phyloP scores from a whole-genome alignment of 2,888 invertebrate species.

The Eupelmus urozonus region DNA sequence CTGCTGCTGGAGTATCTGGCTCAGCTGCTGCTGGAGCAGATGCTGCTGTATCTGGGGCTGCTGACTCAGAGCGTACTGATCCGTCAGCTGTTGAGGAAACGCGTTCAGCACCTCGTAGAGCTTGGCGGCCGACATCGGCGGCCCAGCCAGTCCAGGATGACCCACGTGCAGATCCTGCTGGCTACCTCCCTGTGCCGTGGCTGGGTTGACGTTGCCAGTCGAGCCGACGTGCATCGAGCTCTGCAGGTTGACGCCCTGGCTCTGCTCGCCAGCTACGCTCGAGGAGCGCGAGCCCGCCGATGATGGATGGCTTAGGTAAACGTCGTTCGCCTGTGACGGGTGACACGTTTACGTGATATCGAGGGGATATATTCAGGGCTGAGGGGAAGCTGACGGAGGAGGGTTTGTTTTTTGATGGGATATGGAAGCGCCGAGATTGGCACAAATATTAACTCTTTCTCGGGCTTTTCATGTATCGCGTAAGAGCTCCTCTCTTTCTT shows the following conservation, averaged over 20 bases:
- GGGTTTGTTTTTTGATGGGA: too few species aligned
- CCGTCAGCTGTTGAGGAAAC: conserved; percentile 69
- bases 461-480: not conserved
- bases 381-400: not conserved
- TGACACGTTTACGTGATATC: not conserved
- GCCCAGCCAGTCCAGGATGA: conserved; percentile 68
- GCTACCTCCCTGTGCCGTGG: not conserved
- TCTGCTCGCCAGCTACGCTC: conserved; percentile 2
- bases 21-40: conserved; percentile 71
- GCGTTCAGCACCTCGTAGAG: conserved; percentile 71
- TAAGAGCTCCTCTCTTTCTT: not conserved
- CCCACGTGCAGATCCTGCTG: conserved; percentile 69
- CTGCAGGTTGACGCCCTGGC: conserved; percentile 68
- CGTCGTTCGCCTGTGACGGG: conserved; percentile 66
- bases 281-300: conserved; percentile 40
- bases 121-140: conserved; percentile 70
- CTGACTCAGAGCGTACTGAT: conserved; percentile 68
- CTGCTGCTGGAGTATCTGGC: conserved; percentile 67
- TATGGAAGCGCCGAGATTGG: not conserved
- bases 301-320: conserved; percentile 66
- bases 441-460: conserved; percentile 11
- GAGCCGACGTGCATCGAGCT: conserved; percentile 72
- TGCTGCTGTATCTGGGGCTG: conserved; percentile 72
- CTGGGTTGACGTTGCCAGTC: conserved; percentile 57
- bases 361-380: not conserved